Base-by-base conservation (phyloP, 2,797 vertebrate species). In the Pangasius krempfi region DNA sequence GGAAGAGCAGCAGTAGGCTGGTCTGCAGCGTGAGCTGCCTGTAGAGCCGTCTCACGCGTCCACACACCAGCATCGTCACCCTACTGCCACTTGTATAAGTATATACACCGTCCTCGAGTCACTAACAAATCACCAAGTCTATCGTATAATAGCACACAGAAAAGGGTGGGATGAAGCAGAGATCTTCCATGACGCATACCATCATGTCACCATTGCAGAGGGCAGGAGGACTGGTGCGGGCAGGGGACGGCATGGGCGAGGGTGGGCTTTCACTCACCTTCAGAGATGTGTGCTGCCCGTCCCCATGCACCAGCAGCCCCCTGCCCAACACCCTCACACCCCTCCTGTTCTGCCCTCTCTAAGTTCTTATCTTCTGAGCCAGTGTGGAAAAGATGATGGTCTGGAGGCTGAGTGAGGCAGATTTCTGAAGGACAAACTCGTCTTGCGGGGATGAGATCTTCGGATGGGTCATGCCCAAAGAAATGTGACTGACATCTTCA, bases 21-120 rank as follows among this genome's bases (percentile, higher is more conserved):
- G 97, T 97, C 96, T 99, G 98, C 4, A 98, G 97, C 92, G 98
- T 98, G 92, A 98, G 96, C 93, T 98, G 97, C 95, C 98, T 97
- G 96, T 98, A 97, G 93, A 98, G 95, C 95, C 98, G 97, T 93
- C 98, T 97, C 91, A 97, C 92, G 94, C 97, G 97, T 54, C 97
- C 96, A 94, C 97, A 97, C 95, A 95, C 96, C 96, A 97, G 95
- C 96, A 97, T 98, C 97, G 97, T 99, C 96, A 96, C 97, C 92
- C 95, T 89, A 92, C 91, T 7, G 85, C 89, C 82, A 33, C 88
- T 82, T 13, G 37, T 83, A 56, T 81, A 33, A 80, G 62, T 86
- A 80, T 64, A 66, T n/a, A 88, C 90, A 81, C 86, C 79, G 76
- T 81, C 68, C 60, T 87, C 78, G 40, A 37, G 85, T 87, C 76